Conservation (phyloP, 1,140 invertebrate genomes). For the Sarcophaga peregrina region DNA sequence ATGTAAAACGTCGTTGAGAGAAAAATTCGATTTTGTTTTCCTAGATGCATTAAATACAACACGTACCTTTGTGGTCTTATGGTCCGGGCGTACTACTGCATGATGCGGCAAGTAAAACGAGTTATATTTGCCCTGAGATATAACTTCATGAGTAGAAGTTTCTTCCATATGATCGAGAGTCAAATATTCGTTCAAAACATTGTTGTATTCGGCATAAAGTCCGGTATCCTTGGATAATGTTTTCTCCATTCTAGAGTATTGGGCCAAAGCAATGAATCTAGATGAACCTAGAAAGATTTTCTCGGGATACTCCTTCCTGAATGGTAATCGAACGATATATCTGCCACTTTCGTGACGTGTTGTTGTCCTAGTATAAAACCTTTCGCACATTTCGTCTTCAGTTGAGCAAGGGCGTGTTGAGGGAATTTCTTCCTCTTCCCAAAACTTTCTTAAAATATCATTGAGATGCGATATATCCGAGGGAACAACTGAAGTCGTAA, state of each 20-base stretch:
- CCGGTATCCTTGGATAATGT: no score
- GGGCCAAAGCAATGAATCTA: no score
- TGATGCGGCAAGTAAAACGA: constrained; percentile 36
- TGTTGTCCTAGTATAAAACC: not conserved
- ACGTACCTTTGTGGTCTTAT: constrained; percentile 18
- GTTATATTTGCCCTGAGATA: constrained; percentile 24
- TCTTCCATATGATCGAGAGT: constrained; percentile 7
- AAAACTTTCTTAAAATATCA: constrained; percentile 25
- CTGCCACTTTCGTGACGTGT: not conserved
- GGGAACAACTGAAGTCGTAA: not conserved
- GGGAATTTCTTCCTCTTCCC: no score
- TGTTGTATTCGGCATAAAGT: no score
- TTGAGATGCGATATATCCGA: not conserved
- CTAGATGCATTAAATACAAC: constrained; percentile 25
- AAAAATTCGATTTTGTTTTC: no score
- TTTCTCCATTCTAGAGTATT: no score
- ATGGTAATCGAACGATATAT: constrained; percentile 14
- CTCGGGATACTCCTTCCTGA: not conserved
- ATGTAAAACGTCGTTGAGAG: no score
- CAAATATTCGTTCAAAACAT: no score
- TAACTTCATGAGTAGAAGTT: not conserved
- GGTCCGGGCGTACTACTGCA: constrained; percentile 2
- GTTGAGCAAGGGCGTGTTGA: not conserved
- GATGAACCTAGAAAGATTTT: no score
- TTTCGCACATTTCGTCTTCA: not conserved